Conservation (phyloP, 2,797 vertebrate species). For the Myoxocephalus aenaeus region DNA sequence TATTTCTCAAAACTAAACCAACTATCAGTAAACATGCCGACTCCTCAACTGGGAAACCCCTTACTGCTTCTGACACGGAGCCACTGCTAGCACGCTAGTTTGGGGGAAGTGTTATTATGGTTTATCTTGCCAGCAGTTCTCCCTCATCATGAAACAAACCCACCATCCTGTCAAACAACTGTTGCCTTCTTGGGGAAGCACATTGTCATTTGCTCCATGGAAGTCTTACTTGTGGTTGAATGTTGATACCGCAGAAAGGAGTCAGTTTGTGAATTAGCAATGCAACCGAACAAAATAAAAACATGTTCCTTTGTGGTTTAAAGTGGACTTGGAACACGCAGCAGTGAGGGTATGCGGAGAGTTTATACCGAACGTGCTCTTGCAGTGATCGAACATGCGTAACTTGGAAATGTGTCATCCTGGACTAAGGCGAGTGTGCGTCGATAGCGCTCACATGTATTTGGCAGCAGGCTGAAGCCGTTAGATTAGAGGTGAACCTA, state of each 20-base stretch:
- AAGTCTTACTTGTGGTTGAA: slow-evolving; percentile 61
- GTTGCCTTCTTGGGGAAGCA: slow-evolving; percentile 57
- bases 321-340: slow-evolving; percentile 9
- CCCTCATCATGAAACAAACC: slow-evolving; percentile 75
- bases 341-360: slow-evolving; percentile 14
- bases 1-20: slow-evolving; percentile 76
- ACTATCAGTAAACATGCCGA: slow-evolving; percentile 80
- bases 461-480: slow-evolving; percentile 38
- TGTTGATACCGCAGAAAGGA: slow-evolving; percentile 35
- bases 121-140: slow-evolving; percentile 79
- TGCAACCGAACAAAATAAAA: slow-evolving; percentile 49
- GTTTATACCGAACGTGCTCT: slow-evolving; percentile 32
- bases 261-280: slow-evolving; percentile 58
- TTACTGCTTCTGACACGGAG: slow-evolving; percentile 57
- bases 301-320: slow-evolving; percentile 48
- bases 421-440: slow-evolving; percentile 14
- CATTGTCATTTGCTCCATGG: slow-evolving; percentile 61
- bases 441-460: background rate
- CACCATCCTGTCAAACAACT: slow-evolving; percentile 80
- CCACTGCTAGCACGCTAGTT: slow-evolving; percentile 68
- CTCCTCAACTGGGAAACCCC: slow-evolving; percentile 74
- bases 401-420: slow-evolving; percentile 46
- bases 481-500: slow-evolving; percentile 42
- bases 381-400: slow-evolving; percentile 40
- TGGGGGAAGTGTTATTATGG: slow-evolving; percentile 77